Evolutionary conservation across 2,797 vertebrate species (phyloP), one percentile per base, ranked within the genome.

Genomic region (Garrulus glandarius): DNA sequence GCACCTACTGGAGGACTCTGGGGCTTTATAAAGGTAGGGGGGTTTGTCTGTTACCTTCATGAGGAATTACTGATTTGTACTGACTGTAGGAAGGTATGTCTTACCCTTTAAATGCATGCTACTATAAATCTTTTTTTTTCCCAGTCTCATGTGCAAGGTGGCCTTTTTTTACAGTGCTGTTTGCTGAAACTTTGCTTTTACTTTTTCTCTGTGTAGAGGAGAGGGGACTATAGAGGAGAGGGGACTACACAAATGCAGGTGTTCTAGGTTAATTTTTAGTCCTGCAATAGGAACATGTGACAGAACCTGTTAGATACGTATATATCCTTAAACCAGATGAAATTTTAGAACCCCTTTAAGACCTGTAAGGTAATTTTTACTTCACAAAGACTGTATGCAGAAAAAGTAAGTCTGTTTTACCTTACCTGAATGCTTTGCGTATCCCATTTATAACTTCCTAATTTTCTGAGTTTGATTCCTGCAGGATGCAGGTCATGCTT

Each of bases 11-110:
- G 99, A 71, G 99, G 99, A 37, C 97, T 99, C 55, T 99, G 99
- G 99, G 98, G 99, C 6, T 99, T 99, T 92, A 98, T 99, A 96
- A 99, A 99, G 98, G 99, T 99, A 96, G 74, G 15, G 15, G 5
- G 5, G 32, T 30, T 41, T 65, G n/a, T 61, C 57, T 91, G 22
- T 61, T 39, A 16, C 23, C 12, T 60, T 68, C 17, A 30, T 1
- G 5, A 59, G 22, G 13, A 50, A 26, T 29, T 84, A 12, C 4
- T 1, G 3, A 1, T 67, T 88, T 43, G 49, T 64, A 30, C 32
- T 84, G 16, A 43, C 32, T 39, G 0, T 18, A 46, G 10, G 32
- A 71, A 46, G 27, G n/a, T 1, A 1, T 13, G 3, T 3, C 7
- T 37, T 39, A 29, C 8, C 76, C 60, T 83, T 74, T 47, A 49